Evolutionary conservation across 2,797 vertebrate species (phyloP).

Genomic region (Champsocephalus gunnari): DNA sequence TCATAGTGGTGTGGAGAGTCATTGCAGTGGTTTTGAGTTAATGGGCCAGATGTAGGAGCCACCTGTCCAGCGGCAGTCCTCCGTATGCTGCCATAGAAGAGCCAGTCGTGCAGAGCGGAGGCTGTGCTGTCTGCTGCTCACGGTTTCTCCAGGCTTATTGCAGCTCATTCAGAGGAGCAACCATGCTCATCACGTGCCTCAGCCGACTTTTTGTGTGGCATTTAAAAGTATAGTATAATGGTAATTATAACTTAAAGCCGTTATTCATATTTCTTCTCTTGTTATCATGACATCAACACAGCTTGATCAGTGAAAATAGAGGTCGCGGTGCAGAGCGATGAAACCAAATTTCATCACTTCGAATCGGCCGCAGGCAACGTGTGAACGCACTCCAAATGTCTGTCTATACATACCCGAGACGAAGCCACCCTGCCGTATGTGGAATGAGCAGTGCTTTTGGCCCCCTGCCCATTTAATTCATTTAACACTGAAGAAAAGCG

Average conservation of each 20-base stretch:
- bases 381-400: slow-evolving; percentile 32
- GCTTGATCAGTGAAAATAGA: slow-evolving; percentile 61
- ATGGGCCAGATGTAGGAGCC: slow-evolving; percentile 80
- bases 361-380: slow-evolving; percentile 39
- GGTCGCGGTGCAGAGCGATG: slow-evolving; percentile 32
- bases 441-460: slow-evolving; percentile 63
- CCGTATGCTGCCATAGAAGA: slow-evolving; percentile 69
- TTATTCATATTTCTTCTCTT: slow-evolving; percentile 37
- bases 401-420: slow-evolving; percentile 37
- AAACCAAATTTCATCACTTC: slow-evolving; percentile 55
- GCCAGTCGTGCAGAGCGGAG: slow-evolving; percentile 63
- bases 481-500: slow-evolving; percentile 79
- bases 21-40: slow-evolving; percentile 75
- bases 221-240: slow-evolving; percentile 51
- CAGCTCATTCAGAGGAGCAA: slow-evolving; percentile 55
- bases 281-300: slow-evolving; percentile 55
- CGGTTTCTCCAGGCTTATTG: slow-evolving; percentile 46
- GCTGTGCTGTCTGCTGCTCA: slow-evolving; percentile 44
- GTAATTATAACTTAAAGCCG: slow-evolving; percentile 46
- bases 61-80: slow-evolving; percentile 69
- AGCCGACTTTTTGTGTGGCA: slow-evolving; percentile 43
- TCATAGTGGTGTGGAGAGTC: slow-evolving; percentile 69
- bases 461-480: slow-evolving; percentile 82
- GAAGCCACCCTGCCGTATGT: slow-evolving; percentile 34
- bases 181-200: slow-evolving; percentile 50